Base-by-base conservation (phyloP, 2,113 vertebrate species). In the Anarhynchus alexandrinus region DNA sequence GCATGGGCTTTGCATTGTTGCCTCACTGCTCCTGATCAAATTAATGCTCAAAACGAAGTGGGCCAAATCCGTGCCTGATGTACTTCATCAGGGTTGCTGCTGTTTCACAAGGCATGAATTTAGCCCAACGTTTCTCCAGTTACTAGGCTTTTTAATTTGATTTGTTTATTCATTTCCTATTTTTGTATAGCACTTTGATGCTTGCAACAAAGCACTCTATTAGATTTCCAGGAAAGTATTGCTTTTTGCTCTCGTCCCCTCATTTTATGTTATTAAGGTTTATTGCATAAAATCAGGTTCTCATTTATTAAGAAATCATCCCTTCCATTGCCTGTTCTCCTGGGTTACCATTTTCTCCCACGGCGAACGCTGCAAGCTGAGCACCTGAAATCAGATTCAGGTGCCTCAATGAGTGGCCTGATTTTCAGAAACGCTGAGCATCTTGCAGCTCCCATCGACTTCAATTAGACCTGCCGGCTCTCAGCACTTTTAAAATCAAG, bases 401-500 rank as follows among this genome's bases (percentile, higher is more conserved):
- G 82, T 18, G 2, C 86, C 84, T 96, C 84, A 66, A 6, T 32
- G 94, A 95, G 91, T 64, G 84, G 87, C 95, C 96, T 96, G 94
- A 94, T 97, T 97, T 97, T 91, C 58, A 65, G 80, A 93, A 96
- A 58, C 0, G 10, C 89, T 86, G 84, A 96, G 82, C 93, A 81
- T 89, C 74, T 96, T 0, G 0, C 74, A 66, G 84, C 86, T 94
- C 89, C 81, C 71, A 34, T 95, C 16, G 34, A 77, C 93, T 96
- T 90, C 96, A 91, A 87, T 96, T 95, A 97, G 91, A 90, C 89
- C 84, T 90, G 84, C 93, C 7, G 17, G 42, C 70, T 94, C 89
- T 96, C 96, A 91, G 96, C 89, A 88, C 66, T 93, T 96, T 77
- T 55, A 95, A 95, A 95, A 97, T 97, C 93, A 95, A 97, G 89